phyloP scores from a whole-genome alignment of 2,797 vertebrate species.

The Tamandua tetradactyla region DNA sequence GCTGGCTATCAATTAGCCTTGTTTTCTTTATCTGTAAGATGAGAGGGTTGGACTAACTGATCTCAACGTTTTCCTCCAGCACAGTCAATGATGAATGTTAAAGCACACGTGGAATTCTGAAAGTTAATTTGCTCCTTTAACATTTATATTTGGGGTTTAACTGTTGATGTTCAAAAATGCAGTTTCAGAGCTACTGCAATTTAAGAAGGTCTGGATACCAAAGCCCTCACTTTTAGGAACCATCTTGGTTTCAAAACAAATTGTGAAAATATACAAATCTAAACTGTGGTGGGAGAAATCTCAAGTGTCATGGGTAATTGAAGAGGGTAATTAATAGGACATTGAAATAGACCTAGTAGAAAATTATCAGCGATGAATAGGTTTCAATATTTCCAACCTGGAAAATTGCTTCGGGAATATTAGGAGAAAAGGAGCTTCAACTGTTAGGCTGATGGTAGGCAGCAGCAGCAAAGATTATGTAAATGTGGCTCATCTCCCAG shows the following conservation, averaged over 20 bases:
- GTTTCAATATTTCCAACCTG: neutral
- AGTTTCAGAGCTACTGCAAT: no score
- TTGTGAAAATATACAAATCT: neutral
- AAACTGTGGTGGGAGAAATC: neutral
- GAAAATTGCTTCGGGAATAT: neutral
- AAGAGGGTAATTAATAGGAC: neutral
- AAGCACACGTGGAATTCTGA: neutral
- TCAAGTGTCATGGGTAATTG: neutral
- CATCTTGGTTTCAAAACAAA: constrained; percentile 7
- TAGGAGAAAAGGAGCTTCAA: neutral
- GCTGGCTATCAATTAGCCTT: constrained; percentile 69
- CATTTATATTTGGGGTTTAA: neutral
- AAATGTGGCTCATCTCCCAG: neutral
- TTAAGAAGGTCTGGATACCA: no score
- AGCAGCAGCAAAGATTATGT: neutral
- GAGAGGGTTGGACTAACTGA: constrained; percentile 59
- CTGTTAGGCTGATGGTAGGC: neutral
- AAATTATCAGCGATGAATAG: neutral
- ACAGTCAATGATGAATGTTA: neutral
- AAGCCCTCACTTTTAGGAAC: neutral
- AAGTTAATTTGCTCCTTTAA: neutral
- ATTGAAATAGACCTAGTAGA: neutral
- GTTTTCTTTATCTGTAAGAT: constrained; percentile 75
- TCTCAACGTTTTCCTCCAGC: constrained; percentile 40
- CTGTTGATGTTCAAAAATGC: neutral